Evolutionary conservation across 2,797 vertebrate genomes (phyloP).

Genomic region (Schizothorax lantsangensis): DNA sequence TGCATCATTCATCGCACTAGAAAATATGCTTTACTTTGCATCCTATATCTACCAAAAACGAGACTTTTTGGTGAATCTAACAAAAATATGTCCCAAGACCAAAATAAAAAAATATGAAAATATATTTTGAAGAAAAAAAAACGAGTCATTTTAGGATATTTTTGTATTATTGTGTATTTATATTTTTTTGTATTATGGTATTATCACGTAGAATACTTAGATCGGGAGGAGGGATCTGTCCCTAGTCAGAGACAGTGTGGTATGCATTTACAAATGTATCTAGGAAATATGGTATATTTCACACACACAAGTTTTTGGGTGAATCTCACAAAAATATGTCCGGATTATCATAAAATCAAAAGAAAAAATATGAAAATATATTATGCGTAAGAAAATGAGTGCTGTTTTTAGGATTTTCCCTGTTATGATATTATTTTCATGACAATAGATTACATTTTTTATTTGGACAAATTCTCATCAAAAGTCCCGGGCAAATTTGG

Average conservation of each 20-base stretch:
- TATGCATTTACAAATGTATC: constrained; percentile 8
- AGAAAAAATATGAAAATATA: neutral
- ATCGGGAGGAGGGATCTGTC: constrained; percentile 1
- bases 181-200: neutral
- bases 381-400: neutral
- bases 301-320: neutral
- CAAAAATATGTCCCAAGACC: neutral
- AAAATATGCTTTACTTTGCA: neutral
- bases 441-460: neutral
- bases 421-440: neutral
- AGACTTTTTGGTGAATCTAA: neutral
- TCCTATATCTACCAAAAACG: neutral
- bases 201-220: constrained; percentile 20
- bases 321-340: neutral
- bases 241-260: neutral
- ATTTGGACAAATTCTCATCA: neutral
- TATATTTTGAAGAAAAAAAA: constrained; percentile 2
- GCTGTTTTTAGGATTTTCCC: too few relatives aligned
- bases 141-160: neutral
- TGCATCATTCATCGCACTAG: constrained; percentile 10
- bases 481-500: neutral
- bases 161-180: neutral
- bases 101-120: constrained; percentile 2
- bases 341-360: neutral
- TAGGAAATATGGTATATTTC: constrained; percentile 1